Evolutionary conservation across 2,797 vertebrate species (phyloP).

Genomic region (Acomys russatus): DNA sequence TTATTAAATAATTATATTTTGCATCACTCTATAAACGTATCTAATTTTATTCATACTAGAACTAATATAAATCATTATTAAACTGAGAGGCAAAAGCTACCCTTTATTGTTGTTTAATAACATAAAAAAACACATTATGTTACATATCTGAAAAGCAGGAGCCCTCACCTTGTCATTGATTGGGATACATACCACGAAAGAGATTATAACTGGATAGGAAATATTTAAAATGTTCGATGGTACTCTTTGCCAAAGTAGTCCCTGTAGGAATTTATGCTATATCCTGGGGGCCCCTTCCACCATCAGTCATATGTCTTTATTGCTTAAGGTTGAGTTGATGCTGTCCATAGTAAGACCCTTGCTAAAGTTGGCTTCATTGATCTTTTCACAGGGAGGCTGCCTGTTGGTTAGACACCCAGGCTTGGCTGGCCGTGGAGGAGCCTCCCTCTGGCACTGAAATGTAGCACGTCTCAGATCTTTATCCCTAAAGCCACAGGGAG

Average conservation of each 20-base stretch:
- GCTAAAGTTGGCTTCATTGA: neutral
- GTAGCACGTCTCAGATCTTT: neutral
- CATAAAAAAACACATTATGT: neutral
- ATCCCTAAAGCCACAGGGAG: neutral
- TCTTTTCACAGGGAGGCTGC: neutral
- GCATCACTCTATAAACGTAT: neutral
- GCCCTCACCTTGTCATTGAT: neutral
- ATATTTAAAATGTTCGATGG: neutral
- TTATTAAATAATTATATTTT: neutral
- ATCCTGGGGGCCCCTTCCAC: neutral
- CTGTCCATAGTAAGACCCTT: neutral
- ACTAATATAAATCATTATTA: neutral
- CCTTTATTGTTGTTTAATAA: neutral
- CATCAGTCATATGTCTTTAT: neutral
- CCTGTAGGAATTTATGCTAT: neutral
- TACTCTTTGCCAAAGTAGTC: neutral
- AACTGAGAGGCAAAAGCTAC: neutral
- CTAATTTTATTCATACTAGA: neutral
- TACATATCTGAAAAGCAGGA: neutral
- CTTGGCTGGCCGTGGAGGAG: too few species aligned
- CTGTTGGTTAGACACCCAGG: neutral
- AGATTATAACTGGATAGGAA: neutral
- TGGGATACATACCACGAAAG: neutral
- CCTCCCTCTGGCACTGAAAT: neutral
- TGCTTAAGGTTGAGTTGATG: neutral